Percentiles rank a stretch among this genome's conserved stretches.
These are phyloP conservation scores for Lepilemur ruficaudatus DNA, from an alignment of 2,797 vertebrate species.

Conservation along the genomic window DNA sequence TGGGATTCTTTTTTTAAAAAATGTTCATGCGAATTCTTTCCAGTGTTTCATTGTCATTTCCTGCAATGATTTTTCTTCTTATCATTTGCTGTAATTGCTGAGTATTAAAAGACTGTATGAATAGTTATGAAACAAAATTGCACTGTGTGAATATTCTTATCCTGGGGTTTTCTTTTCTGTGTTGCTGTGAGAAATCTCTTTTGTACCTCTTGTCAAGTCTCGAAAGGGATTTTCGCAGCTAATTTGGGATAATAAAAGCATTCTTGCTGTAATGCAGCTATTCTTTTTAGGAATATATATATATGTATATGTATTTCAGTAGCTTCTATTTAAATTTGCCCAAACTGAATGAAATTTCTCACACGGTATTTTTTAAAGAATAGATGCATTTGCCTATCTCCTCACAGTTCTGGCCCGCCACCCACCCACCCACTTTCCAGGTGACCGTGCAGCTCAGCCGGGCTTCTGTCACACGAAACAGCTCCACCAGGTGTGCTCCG, in stretches of 20 bases:
- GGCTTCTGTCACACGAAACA: neutral
- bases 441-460: neutral
- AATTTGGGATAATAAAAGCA: conserved; percentile 70
- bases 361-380: neutral
- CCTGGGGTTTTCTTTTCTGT: conserved; percentile 35
- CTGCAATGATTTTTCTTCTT: conserved; percentile 1
- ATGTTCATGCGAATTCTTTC: neutral
- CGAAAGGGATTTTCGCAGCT: conserved; percentile 63
- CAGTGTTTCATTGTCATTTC: neutral
- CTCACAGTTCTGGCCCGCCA: neutral
- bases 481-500: neutral
- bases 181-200: conserved; percentile 33
- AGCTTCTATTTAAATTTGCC: conserved; percentile 59
- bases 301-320: conserved; percentile 54
- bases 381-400: conserved; percentile 5
- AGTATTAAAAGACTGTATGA: conserved; percentile 50
- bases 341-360: conserved; percentile 61
- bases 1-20: neutral
- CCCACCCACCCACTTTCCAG: neutral
- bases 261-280: conserved; percentile 1
- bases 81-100: conserved; percentile 33
- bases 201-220: conserved; percentile 64
- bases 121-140: conserved; percentile 59
- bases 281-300: conserved; percentile 62
- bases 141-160: conserved; percentile 53